These are phyloP conservation scores for Bungarus multicinctus DNA, from an alignment of 2,113 vertebrate genomes.

Conservation along the genomic window DNA sequence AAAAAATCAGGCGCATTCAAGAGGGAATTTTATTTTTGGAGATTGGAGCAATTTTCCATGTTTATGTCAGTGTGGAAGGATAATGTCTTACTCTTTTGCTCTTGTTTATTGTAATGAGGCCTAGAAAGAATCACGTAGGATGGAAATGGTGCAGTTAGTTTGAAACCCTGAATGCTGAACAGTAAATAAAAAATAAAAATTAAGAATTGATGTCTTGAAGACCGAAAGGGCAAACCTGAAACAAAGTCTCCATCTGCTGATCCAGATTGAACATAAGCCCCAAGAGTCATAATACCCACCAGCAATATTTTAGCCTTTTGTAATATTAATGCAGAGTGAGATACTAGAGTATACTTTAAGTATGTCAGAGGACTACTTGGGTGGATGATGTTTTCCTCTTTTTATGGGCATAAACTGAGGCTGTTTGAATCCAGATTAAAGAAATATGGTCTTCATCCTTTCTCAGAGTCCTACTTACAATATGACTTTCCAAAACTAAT, in stretches of 20 bases:
- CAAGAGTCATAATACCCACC: background rate
- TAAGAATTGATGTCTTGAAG: background rate
- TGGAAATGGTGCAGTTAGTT: background rate
- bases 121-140: background rate
- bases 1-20: background rate
- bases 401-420: too few species aligned
- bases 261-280: background rate
- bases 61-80: background rate
- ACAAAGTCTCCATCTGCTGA: background rate
- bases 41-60: background rate
- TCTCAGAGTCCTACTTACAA: background rate
- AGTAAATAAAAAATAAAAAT: background rate
- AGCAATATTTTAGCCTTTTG: background rate
- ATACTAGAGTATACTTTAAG: background rate
- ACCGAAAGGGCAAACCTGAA: background rate
- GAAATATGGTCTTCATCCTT: background rate
- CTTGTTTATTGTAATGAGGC: background rate
- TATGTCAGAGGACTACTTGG: background rate
- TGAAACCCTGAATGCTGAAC: background rate
- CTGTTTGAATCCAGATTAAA: background rate
- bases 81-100: background rate
- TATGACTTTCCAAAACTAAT: background rate
- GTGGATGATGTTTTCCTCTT: background rate
- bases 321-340: background rate
- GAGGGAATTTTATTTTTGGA: background rate